Base-by-base conservation (phyloP, 1,140 invertebrate species). In the Anastrepha ludens region DNA sequence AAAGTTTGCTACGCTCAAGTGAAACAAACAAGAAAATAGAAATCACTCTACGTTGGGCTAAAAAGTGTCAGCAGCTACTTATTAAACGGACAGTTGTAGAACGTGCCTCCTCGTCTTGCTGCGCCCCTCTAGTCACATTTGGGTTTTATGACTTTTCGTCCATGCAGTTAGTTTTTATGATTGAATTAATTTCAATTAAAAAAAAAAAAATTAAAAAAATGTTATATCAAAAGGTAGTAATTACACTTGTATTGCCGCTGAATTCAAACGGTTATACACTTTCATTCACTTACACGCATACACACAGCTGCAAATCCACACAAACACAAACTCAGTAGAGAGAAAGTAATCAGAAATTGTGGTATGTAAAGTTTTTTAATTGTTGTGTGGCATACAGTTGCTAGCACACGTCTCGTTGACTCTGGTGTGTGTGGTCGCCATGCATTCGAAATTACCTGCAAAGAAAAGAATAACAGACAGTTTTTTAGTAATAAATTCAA, bases 311-410 rank as follows among this genome's bases (percentile, higher is more conserved):
- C 9, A 58, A 11, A 13, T 55, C 5, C 11, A 6, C 55, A 3
- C 55, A 47, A 55, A 2, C 29, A 3, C 29, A 9, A 11, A 17
- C 0, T 7, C 17, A 20, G 74, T n/a, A 29, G 4, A 58, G 74
- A 81, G 74, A 81, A 81, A 81, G 74, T 81, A 81, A 55, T 81
- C 74, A 20, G 44, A 20, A 20, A 55, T 50, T 55, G 50, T 39
- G n/a, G 44, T 55, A 81, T 67, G 29, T 62, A 62, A 74, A 4
- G 44, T 41, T 74, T 44, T 44, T 47, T 74, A 29, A 29, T 44
- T 74, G 13, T 41, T 41, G 17, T 67, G 64, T 13, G 29, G 29
- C 64, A 11, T 11, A 67, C 0, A 11, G 41, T 47, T 15, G 15
- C 67, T 74, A 3, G 3, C 67, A 41, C 67, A 50, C 74, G 47